Evolutionary conservation across 2,888 invertebrate genomes (phyloP).

Genomic region (Cerastis leucographa): DNA sequence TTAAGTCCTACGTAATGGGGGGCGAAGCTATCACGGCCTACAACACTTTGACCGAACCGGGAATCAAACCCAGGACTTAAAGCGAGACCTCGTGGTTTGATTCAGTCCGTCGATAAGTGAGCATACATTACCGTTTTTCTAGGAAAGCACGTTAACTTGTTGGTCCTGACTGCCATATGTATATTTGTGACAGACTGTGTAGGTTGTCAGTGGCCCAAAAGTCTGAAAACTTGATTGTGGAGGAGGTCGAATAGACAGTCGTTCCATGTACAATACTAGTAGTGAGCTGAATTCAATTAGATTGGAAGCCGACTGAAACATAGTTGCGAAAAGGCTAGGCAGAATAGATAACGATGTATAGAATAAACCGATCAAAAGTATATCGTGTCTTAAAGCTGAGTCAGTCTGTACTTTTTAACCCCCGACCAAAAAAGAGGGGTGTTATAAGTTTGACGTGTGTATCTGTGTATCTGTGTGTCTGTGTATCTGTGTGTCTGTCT

Average conservation of each 20-base stretch:
- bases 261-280: not conserved
- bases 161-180: not conserved
- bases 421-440: no score
- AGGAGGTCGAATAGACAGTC: not conserved
- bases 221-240: not conserved
- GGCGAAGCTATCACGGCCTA: no score
- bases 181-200: accelerated
- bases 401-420: not conserved
- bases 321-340: not conserved
- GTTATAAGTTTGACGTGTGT: no score
- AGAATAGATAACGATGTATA: not conserved
- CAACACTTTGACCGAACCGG: no score
- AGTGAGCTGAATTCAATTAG: not conserved
- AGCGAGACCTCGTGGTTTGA: no score
- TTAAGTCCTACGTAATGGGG: not conserved
- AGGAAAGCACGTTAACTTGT: not conserved
- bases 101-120: no score
- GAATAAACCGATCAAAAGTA: not conserved
- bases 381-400: not conserved
- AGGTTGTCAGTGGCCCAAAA: not conserved
- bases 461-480: no score
- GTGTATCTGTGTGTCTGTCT: no score
- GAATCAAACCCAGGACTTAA: no score
- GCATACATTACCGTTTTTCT: not conserved
- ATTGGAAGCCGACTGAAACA: not conserved